Percentiles rank a stretch among this genome's conserved stretches.
phyloP scores from a whole-genome alignment of 2,113 vertebrate genomes.

The Lepidothrix coronata region DNA sequence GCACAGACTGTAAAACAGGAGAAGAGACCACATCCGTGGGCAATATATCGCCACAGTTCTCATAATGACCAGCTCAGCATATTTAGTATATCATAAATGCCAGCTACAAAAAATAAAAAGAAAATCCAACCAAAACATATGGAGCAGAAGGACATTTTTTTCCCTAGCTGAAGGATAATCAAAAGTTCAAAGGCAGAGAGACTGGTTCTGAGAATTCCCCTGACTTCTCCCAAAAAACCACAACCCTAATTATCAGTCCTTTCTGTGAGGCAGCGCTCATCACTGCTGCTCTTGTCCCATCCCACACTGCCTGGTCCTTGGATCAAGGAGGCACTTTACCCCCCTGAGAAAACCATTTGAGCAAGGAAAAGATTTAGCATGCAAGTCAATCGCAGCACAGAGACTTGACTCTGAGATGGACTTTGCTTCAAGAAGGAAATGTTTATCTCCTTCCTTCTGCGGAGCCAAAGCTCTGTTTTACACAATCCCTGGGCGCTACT shows the following conservation, averaged over 20 bases:
- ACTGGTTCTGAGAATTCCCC: not conserved
- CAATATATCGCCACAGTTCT: not conserved
- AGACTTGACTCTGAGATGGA: not conserved
- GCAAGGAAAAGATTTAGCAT: not conserved
- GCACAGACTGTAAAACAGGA: not conserved
- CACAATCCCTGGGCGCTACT: not conserved
- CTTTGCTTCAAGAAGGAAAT: rapidly evolving
- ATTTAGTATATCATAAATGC: not conserved
- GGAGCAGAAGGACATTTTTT: not conserved
- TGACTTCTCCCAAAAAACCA: not conserved
- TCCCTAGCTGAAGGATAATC: not conserved
- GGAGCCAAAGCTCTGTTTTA: not conserved
- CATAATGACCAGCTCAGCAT: not conserved
- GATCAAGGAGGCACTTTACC: not conserved
- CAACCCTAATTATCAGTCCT: not conserved
- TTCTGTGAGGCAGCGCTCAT: not conserved
- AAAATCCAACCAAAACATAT: not conserved
- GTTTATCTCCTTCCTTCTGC: not conserved
- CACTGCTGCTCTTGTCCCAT: rapidly evolving
- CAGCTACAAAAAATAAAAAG: not conserved
- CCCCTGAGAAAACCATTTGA: not conserved
- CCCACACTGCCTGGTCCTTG: no score
- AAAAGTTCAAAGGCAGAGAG: not conserved
- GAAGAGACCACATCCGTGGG: not conserved
- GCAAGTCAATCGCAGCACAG: rapidly evolving